Evolutionary conservation across 2,888 invertebrate species (phyloP).

Genomic region (Epinotia bilunana): DNA sequence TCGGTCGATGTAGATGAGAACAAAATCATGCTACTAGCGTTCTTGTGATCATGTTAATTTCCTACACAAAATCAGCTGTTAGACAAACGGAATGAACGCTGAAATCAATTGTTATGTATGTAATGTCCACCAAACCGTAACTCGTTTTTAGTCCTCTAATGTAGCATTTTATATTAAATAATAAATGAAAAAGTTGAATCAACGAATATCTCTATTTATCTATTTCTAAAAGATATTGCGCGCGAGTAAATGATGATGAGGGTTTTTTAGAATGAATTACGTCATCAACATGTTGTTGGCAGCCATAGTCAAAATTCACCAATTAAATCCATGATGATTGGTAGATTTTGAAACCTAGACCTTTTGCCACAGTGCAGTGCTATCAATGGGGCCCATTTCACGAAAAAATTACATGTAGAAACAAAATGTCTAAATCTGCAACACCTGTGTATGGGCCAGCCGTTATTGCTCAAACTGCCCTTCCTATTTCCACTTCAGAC

Average conservation of each 20-base stretch:
- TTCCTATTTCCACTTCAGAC: too few species aligned
- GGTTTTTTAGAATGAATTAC: neutral
- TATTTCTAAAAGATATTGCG: constrained; percentile 27
- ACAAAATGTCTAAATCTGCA: too few species aligned
- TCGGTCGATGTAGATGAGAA: neutral
- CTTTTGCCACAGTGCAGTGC: too few species aligned
- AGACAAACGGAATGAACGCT: constrained; percentile 30
- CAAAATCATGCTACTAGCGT: constrained; percentile 28
- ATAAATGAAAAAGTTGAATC: neutral
- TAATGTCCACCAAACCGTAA: constrained; percentile 20
- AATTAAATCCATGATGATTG: neutral
- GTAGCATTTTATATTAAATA: neutral
- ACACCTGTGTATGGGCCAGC: too few species aligned
- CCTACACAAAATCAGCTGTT: constrained; percentile 28
- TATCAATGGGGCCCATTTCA: too few species aligned
- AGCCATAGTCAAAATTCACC: neutral
- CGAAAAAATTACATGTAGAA: too few species aligned
- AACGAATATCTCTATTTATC: constrained; percentile 23
- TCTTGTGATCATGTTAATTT: constrained; percentile 13
- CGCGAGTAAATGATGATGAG: constrained; percentile 41
- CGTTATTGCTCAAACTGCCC: too few species aligned
- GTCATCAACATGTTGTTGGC: neutral
- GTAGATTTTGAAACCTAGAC: too few species aligned
- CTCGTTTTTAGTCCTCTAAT: neutral
- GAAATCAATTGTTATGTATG: constrained; percentile 23